These are phyloP conservation scores for Agrenia bidenticulata DNA, from an alignment of 2,888 invertebrate species.

Conservation along the genomic window DNA sequence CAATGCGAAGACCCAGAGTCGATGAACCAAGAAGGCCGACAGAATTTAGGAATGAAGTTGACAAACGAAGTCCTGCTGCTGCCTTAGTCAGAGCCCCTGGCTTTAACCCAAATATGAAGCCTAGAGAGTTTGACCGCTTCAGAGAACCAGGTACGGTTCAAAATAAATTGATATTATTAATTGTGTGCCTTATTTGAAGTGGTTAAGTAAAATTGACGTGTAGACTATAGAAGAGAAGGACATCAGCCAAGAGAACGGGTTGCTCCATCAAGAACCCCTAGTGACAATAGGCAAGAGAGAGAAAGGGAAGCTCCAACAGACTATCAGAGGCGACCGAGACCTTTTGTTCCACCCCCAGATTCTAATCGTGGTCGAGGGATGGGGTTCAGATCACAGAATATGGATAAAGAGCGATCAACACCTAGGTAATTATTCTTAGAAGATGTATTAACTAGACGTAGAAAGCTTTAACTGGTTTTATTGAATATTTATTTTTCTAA, in stretches of 20 bases:
- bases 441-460: no score
- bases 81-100: no score
- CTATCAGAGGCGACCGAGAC: constrained; percentile 14
- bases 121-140: background rate
- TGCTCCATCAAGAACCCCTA: constrained; percentile 44
- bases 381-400: constrained; percentile 15
- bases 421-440: no score
- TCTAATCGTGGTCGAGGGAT: constrained; percentile 15
- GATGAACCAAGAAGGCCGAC: background rate
- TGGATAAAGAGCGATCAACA: background rate
- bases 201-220: no score
- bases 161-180: no score
- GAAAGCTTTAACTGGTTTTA: no score
- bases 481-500: background rate
- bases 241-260: constrained; percentile 44
- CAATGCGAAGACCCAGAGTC: constrained; percentile 11
- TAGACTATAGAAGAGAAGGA: constrained; percentile 17
- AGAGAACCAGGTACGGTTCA: background rate
- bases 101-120: background rate
- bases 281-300: constrained; percentile 15
- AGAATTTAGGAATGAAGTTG: background rate
- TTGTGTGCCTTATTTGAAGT: no score
- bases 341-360: constrained; percentile 6
- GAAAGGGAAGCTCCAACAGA: constrained; percentile 1
- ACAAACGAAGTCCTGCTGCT: background rate